Base-by-base conservation (phyloP, 2,113 vertebrate species). In the Neolamprologus longior region DNA sequence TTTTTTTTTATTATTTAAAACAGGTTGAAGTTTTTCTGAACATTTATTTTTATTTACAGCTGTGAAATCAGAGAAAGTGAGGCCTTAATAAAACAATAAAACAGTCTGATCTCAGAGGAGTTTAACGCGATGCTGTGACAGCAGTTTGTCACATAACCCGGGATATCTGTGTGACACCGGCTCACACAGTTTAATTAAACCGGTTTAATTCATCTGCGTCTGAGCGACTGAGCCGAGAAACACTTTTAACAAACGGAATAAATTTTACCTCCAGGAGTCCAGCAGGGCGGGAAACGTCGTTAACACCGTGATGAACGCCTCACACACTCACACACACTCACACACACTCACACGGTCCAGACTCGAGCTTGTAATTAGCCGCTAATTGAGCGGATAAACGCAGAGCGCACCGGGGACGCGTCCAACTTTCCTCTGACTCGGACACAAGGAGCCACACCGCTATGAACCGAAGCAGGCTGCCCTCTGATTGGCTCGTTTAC, bases 401-500 rank as follows among this genome's bases (percentile, higher is more conserved):
- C 4, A 26, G 2, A 45, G 55, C 40, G 4, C 42, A 1, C 68
- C 24, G 68, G 4, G 19, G 8, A 71, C 82, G 13, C 13, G 17
- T 42, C 68, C 85, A 35, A 35, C 12, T 73, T 50, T 54, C n/a
- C 71, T 89, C 89, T 94, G 91, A 78, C 2, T 33, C 7, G 3
- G 7, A 54, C 21, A 3, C 37, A 1, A 57, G 0, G 3, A 24
- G 84, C 52, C 26, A 19, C 89, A 2, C 89, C 83, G 66, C 87
- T 95, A 90, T 54, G 86, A 92, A 8, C 33, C 52, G 54, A 82
- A 2, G 2, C 24, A 7, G 66, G 9, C 71, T 13, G 61, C 0
- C 2, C 55, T 61, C 85, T 79, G 92, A 95, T 94, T 95, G 93
- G 94, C 86, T 78, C 84, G 1, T 14, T 21, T 6, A 26, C 47